Base-by-base conservation (phyloP, 2,888 invertebrate species). In the Augiades crinisus region DNA sequence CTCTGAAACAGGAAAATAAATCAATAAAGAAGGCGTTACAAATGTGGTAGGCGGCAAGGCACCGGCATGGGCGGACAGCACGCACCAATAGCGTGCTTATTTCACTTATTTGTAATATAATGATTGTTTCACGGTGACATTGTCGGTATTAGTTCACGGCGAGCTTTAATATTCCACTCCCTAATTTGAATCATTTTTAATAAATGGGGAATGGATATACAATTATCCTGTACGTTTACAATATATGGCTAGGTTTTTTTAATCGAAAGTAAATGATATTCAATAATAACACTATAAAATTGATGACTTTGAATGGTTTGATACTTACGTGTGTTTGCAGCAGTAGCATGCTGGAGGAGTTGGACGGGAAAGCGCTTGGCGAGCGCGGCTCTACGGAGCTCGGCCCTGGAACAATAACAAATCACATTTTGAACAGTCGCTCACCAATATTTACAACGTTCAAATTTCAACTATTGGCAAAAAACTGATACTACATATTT, bases 321-420 rank as follows among this genome's bases (percentile, higher is more conserved):
- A n/a, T 14, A 84, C 92, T 92, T 81, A 96, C 96, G 93, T 96
- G 96, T 90, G 96, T 95, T 91, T 96, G 96, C 92, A 96, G 93
- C 87, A 96, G 95, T 92, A 96, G 95, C 96, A 96, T 96, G 92
- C 96, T 96, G 95, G 96, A 91, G 76, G 91, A 89, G 78, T 89
- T 91, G 71, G 91, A 80, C 75, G 91, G 68, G 65, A 80, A 87
- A 68, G 90, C 83, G 90, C 90, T 80, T 91, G 91, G 89, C 81
- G 88, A 88, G 85, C 90, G 90, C 84, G 88, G 83, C 76, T 84
- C 89, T 75, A 83, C 71, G 72, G 87, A 87, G 87, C 89, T 91
- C 79, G 91, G 90, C 83, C 91, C 91, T 83, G 86, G 64, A 83
- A 90, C 81, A 84, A 62, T 37, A 37, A 50, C 54, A 38, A 2